A percentile compares a stretch with the other conserved stretches of the same genome.
phyloP scores from a whole-genome alignment of 2,888 invertebrate genomes.

The Caprella mutica region DNA sequence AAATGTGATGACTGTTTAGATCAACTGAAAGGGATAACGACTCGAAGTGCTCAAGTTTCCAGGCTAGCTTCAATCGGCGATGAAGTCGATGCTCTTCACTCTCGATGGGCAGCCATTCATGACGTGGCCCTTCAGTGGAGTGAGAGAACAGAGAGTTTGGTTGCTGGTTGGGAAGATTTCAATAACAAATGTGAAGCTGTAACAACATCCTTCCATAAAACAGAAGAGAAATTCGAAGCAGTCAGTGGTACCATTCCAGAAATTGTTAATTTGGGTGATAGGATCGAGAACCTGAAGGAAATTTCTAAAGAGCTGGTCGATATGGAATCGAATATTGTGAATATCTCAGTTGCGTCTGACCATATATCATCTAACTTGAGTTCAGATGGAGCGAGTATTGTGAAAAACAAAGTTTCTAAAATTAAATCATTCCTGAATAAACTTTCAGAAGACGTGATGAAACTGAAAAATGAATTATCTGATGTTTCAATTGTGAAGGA shows the following conservation, averaged over 20 bases:
- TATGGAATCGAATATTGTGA: slow-evolving; percentile 69
- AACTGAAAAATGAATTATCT: slow-evolving; percentile 65
- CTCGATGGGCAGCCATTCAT: slow-evolving; percentile 62
- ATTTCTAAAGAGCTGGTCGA: slow-evolving; percentile 69
- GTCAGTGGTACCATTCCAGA: slow-evolving; percentile 36
- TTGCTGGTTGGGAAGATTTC: slow-evolving; percentile 68
- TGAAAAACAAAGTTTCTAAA: slow-evolving; percentile 60
- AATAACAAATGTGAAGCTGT: slow-evolving; percentile 64
- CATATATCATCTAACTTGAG: slow-evolving; percentile 63
- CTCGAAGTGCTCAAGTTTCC: slow-evolving; percentile 61
- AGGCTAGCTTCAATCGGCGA: slow-evolving; percentile 66
- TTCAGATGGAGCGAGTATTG: slow-evolving; percentile 59
- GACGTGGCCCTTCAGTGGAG: slow-evolving; percentile 61
- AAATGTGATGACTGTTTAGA: slow-evolving; percentile 66
- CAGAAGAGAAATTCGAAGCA: slow-evolving; percentile 39
- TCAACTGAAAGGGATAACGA: slow-evolving; percentile 60
- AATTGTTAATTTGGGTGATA: slow-evolving; percentile 34
- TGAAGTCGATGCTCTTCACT: slow-evolving; percentile 70
- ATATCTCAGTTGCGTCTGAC: slow-evolving; percentile 66
- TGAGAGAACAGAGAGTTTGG: slow-evolving; percentile 63
- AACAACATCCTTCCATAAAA: slow-evolving; percentile 57
- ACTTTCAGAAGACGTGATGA: slow-evolving; percentile 62
- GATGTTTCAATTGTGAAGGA: slow-evolving; percentile 60
- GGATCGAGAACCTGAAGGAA: slow-evolving; percentile 37
- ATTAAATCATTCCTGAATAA: slow-evolving; percentile 62